Base-by-base conservation (phyloP, 2,113 vertebrate genomes). In the Echinops telfairi region DNA sequence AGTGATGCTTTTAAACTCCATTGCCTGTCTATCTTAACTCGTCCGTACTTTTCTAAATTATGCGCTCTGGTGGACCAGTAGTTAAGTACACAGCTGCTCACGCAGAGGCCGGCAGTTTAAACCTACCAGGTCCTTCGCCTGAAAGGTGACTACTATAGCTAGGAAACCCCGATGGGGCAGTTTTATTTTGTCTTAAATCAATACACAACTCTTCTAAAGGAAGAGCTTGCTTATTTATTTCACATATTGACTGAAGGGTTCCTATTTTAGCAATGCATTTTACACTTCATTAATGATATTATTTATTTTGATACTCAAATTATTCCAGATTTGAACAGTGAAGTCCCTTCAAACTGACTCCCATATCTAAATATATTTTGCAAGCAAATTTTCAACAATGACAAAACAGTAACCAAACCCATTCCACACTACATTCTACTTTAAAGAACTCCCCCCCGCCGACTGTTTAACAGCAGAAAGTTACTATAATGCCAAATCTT, bases 381-480 rank as follows among this genome's bases (percentile, higher is more conserved):
- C 27, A 78, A 76, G 31, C 68, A 78, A 73, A n/a, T 57, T 90
- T 89, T 71, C 36, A 76, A 38, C 53, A 81, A 75, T 53, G 10
- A 53, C 47, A 53, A 53, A 53, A 53, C 6, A 53, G 12, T 53
- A 53, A 53, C 47, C 5, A 0, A 73, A 86, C n/a, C 5, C 14
- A 87, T 79, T 78, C 31, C 73, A 71, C 2, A 38, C 77, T 78
- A 15, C 22, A 90, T 1, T 81, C 36, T 83, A 53, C 31, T 5
- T 8, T 17, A 89, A 91, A 82, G 80, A 94, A 58, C 27, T 31
- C 86, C 58, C 20, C 36, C 40, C 86, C 58, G 16, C 36, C 40
- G 7, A 77, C 80, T 79, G 64, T 75, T 91, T 83, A 19, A 73
- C 22, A 92, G 90, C 22, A 91, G 19, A 94, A 92, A 93, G 71